These are phyloP conservation scores for Sclerurus mexicanus DNA, from an alignment of 2,113 vertebrate species.

Conservation along the genomic window DNA sequence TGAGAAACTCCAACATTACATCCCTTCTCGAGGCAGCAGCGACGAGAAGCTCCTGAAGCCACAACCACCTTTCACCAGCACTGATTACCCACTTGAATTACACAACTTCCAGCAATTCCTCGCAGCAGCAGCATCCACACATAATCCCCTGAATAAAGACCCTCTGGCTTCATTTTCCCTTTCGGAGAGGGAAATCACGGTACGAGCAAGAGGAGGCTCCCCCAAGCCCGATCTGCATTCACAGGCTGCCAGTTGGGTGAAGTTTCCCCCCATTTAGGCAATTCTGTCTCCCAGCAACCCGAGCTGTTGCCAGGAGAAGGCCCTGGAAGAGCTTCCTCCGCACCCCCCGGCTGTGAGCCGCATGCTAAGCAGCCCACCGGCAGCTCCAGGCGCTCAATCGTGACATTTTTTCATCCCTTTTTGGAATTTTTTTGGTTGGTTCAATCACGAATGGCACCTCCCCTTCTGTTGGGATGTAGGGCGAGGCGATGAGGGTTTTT, in stretches of 20 bases:
- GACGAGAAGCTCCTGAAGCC: neutral
- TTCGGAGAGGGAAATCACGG: neutral
- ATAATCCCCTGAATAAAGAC: neutral
- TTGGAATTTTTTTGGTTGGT: neutral
- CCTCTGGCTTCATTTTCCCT: neutral
- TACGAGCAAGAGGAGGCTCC: neutral
- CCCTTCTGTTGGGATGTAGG: neutral
- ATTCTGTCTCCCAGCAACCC: slow-evolving; percentile 73
- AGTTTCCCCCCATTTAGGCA: slow-evolving; percentile 39
- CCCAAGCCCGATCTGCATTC: slow-evolving; percentile 44
- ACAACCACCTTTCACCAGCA: neutral
- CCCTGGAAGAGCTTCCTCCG: slow-evolving; percentile 35
- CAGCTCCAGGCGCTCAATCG: neutral
- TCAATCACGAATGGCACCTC: neutral
- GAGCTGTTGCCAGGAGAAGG: slow-evolving; percentile 70
- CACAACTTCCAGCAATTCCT: neutral
- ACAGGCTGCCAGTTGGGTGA: slow-evolving; percentile 60
- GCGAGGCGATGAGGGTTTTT: neutral
- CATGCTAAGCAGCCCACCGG: slow-evolving; percentile 65
- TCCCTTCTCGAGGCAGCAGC: neutral
- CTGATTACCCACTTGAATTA: neutral
- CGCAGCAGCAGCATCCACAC: slow-evolving; percentile 8
- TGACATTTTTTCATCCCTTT: neutral
- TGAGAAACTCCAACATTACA: neutral
- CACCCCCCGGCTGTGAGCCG: slow-evolving; percentile 48